Evolutionary conservation across 2,113 vertebrate species (phyloP).

Genomic region (Myocastor coypus): DNA sequence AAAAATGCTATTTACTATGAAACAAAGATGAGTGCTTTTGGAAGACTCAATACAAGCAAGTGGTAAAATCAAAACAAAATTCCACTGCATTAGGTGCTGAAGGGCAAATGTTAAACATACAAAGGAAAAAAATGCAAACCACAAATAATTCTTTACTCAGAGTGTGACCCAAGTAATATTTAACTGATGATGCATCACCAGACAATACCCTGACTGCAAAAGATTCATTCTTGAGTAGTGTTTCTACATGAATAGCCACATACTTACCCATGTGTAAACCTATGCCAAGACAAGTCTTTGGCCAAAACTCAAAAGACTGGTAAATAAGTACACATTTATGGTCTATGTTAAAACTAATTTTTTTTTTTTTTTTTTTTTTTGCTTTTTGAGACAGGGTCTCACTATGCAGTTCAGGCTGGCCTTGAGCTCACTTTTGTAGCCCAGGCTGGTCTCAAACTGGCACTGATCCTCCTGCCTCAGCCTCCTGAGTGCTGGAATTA

Average conservation of each 20-base stretch:
- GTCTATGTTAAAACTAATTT: constrained; percentile 3
- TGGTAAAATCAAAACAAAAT: constrained; percentile 26
- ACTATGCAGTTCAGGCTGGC: too few relatives aligned
- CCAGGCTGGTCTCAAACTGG: too few relatives aligned
- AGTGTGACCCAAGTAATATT: not conserved
- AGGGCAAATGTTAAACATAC: not conserved
- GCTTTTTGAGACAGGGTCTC: too few relatives aligned
- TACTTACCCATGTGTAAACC: not conserved
- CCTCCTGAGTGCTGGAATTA: too few relatives aligned
- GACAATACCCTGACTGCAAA: not conserved
- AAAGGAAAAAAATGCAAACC: not conserved
- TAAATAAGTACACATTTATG: constrained; percentile 31
- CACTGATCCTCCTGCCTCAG: too few relatives aligned
- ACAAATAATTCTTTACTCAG: not conserved
- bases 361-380: too few relatives aligned
- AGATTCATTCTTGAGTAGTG: not conserved
- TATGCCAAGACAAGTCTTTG: not conserved
- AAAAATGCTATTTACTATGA: not conserved
- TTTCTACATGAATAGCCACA: not conserved
- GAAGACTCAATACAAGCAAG: not conserved
- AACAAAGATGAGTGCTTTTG: not conserved
- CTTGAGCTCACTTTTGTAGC: too few relatives aligned
- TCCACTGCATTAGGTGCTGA: not conserved
- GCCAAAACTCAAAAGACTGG: not conserved
- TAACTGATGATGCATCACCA: not conserved